Percentiles rank a stretch among this genome's conserved stretches.
Conservation (phyloP, 2,113 vertebrate species). For the Grammomys dolichurus region DNA sequence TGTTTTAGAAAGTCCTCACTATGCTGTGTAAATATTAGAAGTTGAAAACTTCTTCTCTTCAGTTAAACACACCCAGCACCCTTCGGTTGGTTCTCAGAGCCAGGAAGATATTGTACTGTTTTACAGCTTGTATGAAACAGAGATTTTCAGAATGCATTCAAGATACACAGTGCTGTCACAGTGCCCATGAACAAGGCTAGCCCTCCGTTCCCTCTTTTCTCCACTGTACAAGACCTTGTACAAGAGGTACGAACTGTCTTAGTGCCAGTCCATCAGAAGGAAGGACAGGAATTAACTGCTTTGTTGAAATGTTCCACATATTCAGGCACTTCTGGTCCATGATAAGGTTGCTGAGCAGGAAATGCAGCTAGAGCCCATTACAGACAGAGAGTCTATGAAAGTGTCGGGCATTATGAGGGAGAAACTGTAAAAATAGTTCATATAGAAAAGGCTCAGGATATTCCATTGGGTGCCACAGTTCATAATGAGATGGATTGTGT, state of each 20-base stretch:
- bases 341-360: constrained; percentile 96
- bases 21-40: constrained; percentile 92
- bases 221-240: constrained; percentile 93
- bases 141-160: constrained; percentile 95
- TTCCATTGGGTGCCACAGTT: constrained; percentile 96
- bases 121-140: constrained; percentile 92
- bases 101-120: constrained; percentile 94
- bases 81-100: constrained; percentile 94
- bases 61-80: constrained; percentile 91
- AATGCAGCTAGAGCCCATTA: constrained; percentile 91
- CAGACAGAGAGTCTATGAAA: constrained; percentile 90
- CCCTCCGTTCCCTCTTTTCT: constrained; percentile 92
- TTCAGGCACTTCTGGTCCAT: constrained; percentile 96
- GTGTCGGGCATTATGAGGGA: constrained; percentile 90
- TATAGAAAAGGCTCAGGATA: constrained; percentile 95
- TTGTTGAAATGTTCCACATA: constrained; percentile 93
- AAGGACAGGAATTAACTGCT: constrained; percentile 93
- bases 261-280: constrained; percentile 93
- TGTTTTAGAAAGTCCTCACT: constrained; percentile 88
- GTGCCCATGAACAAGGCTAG: constrained; percentile 92
- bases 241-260: constrained; percentile 95
- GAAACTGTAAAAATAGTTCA: constrained; percentile 96
- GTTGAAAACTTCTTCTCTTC: constrained; percentile 93
- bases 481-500: constrained; percentile 97
- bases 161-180: constrained; percentile 92